Base-by-base conservation (phyloP, 2,797 vertebrate species). In the Pogonophryne albipinna region DNA sequence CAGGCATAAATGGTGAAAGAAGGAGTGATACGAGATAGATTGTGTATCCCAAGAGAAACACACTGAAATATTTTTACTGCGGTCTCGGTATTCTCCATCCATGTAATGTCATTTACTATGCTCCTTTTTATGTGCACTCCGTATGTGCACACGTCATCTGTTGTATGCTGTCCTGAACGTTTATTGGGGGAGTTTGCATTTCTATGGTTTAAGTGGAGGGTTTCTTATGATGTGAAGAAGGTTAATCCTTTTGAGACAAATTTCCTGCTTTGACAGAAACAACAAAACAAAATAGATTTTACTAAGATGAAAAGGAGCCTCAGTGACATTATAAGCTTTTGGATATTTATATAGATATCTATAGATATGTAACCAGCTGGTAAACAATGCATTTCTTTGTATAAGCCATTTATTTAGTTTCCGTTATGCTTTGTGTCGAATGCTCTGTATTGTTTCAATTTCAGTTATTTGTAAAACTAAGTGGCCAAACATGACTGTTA, bases 1-100 rank as follows among this genome's bases (percentile, higher is more conserved):
- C 14, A 51, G 47, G 53, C 42, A 77, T 64, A 47, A 59, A 68
- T n/a, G 19, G 2, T 62, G 34, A 52, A 61, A 44, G 59, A 61
- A 44, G 59, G 10, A 19, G n/a, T 44, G n/a, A 44, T 44, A 16
- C 14, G 31, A 73, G 58, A 19, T 13, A 0, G 47, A 44, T 19
- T 41, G 6, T 55, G 15, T 16, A 63, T 12, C 34, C 44, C 53
- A 16, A 72, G 10, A n/a, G 8, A 69, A 50, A 31, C 57, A 23
- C 13, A 56, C 14, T 65, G 50, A 34, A 61, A 59, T 51, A 46
- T 47, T 34, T 27, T 5, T 51, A 11, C 53, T 42, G 10, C 61
- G 62, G 31, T 41, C 11, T 52, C 59, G 6, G 15, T 51, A 19
- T 50, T 66, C 31, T 42, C 13, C 34, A 20, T 57, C 31, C 23